Percentiles rank a stretch among this genome's conserved stretches.
phyloP scores from a whole-genome alignment of 2,888 invertebrate genomes.

The Boloria selene region DNA sequence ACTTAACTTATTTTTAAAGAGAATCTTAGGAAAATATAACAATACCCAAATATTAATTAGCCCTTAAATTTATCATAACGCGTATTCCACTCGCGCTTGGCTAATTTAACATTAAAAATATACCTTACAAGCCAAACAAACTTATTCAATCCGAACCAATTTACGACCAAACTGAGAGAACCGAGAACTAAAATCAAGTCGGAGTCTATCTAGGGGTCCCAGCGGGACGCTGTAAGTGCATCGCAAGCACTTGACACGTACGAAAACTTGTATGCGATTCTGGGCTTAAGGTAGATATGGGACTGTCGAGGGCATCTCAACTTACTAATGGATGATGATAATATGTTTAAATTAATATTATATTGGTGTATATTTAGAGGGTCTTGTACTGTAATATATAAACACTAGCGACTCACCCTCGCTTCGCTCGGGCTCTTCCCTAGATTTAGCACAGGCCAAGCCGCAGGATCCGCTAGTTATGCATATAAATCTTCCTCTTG shows the following conservation, averaged over 20 bases:
- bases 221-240: constrained; percentile 15
- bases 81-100: no score
- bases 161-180: constrained; percentile 5
- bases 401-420: no score
- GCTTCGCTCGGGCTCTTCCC: no score
- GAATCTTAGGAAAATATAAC: no score
- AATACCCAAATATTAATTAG: no score
- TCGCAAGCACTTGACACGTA: constrained; percentile 25
- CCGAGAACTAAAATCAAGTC: constrained; percentile 22
- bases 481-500: no score
- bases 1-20: no score
- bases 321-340: background rate
- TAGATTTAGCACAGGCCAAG: no score
- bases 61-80: no score
- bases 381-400: no score
- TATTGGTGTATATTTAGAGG: no score
- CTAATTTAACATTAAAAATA: background rate
- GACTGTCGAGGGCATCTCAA: background rate
- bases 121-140: constrained; percentile 13
- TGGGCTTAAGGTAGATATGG: constrained; percentile 8
- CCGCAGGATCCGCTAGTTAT: no score
- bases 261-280: constrained; percentile 9
- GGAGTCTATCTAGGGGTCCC: constrained; percentile 14
- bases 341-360: background rate
- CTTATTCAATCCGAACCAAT: constrained; percentile 16